Conservation (phyloP, 2,797 vertebrate genomes). For the Aphelocoma californica region DNA sequence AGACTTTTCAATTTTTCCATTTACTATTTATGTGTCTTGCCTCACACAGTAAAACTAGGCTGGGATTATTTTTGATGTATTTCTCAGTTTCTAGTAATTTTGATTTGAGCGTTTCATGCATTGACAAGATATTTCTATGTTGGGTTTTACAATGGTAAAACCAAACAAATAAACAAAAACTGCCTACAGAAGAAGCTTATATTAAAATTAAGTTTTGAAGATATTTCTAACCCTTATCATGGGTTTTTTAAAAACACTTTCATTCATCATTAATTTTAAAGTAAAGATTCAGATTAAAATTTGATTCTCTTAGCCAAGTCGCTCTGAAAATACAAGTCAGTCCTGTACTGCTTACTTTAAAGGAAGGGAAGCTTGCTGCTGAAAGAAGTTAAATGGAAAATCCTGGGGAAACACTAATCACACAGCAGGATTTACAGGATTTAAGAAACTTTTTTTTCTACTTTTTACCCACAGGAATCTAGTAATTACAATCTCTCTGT, state of each 20-base stretch:
- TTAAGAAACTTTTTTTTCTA: not conserved
- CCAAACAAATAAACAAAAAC: not conserved
- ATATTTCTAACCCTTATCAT: not conserved
- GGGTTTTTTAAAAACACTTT: accelerated
- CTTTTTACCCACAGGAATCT: not conserved
- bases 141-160: not conserved
- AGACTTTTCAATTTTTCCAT: not conserved
- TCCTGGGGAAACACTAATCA: not conserved
- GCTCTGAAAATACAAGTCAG: not conserved
- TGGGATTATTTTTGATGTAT: not conserved
- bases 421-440: not conserved
- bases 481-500: not conserved
- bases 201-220: not conserved
- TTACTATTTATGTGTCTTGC: not conserved
- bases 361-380: not conserved
- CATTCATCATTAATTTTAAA: not conserved
- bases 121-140: not conserved
- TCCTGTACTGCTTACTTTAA: not conserved
- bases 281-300: not conserved
- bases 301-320: not conserved
- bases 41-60: not conserved
- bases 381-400: not conserved
- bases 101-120: not conserved
- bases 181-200: not conserved
- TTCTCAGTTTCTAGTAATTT: not conserved